These are phyloP conservation scores for Ctenochaetus hawaiiensis DNA, from an alignment of 2,797 vertebrate genomes.

Conservation along the genomic window DNA sequence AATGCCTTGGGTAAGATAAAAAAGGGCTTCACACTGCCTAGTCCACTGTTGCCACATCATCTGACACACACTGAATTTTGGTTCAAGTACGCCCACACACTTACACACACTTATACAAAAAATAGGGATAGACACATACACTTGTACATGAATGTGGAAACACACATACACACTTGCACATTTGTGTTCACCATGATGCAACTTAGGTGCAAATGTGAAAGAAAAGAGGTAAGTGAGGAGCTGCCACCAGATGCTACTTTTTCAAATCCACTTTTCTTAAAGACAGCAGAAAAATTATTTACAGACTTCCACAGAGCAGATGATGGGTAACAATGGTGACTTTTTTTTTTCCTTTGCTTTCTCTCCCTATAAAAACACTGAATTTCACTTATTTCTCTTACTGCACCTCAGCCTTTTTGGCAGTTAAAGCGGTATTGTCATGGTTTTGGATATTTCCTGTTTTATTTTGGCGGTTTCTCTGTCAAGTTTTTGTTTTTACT, in stretches of 20 bases:
- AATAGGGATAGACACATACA: slow-evolving; percentile 39
- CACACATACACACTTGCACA: slow-evolving; percentile 22
- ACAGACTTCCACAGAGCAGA: slow-evolving; percentile 3
- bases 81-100: slow-evolving; percentile 30
- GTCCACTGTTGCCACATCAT: slow-evolving; percentile 59
- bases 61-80: slow-evolving; percentile 41
- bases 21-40: slow-evolving; percentile 33
- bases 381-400: not conserved
- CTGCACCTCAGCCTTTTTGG: not conserved
- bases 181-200: slow-evolving; percentile 60
- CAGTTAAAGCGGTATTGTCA: not conserved
- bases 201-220: slow-evolving; percentile 61
- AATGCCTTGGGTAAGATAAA: slow-evolving; percentile 53
- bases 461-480: too few relatives aligned
- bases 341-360: slow-evolving; percentile 9
- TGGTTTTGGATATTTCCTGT: too few relatives aligned
- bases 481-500: too few relatives aligned
- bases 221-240: slow-evolving; percentile 28
- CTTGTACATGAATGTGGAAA: slow-evolving; percentile 23
- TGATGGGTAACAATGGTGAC: not conserved
- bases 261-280: slow-evolving; percentile 33
- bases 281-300: slow-evolving; percentile 45
- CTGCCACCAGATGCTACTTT: slow-evolving; percentile 46
- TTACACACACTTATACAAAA: slow-evolving; percentile 13
- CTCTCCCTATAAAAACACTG: not conserved